These are phyloP conservation scores for Pteropus alecto DNA, from an alignment of 2,113 vertebrate genomes.

Conservation along the genomic window DNA sequence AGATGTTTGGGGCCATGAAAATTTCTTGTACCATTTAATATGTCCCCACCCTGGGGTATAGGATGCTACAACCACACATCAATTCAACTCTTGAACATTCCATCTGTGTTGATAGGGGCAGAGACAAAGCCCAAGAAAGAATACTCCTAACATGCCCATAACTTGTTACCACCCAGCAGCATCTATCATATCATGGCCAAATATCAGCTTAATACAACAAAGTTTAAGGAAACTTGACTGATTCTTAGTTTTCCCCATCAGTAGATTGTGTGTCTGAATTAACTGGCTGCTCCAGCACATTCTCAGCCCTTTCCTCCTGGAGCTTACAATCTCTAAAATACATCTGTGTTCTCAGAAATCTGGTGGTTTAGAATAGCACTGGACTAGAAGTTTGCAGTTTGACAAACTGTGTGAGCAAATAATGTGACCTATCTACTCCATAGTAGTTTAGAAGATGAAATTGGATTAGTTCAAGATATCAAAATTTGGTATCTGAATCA, in stretches of 20 bases:
- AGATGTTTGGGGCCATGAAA: not conserved
- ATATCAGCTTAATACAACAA: not conserved
- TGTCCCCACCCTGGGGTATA: not conserved
- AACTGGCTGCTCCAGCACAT: not conserved
- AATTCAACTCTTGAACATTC: not conserved
- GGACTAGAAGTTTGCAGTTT: not conserved
- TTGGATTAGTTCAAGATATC: not conserved
- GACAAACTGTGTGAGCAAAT: not conserved
- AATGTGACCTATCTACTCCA: not conserved
- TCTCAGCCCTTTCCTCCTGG: not conserved
- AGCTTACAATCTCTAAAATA: not conserved
- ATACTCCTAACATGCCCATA: not conserved
- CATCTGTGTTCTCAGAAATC: not conserved
- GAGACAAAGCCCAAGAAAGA: not conserved
- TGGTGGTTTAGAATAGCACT: not conserved
- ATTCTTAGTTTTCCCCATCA: not conserved
- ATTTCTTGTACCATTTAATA: not conserved
- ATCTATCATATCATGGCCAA: not conserved
- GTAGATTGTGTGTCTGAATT: not conserved
- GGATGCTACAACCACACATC: not conserved
- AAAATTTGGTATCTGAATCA: not conserved
- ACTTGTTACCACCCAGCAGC: not conserved
- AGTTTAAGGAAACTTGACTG: not conserved
- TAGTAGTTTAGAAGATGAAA: not conserved
- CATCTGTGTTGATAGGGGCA: not conserved